These are phyloP conservation scores for Crepidodera aurea DNA, from an alignment of 2,888 invertebrate species.

Conservation along the genomic window DNA sequence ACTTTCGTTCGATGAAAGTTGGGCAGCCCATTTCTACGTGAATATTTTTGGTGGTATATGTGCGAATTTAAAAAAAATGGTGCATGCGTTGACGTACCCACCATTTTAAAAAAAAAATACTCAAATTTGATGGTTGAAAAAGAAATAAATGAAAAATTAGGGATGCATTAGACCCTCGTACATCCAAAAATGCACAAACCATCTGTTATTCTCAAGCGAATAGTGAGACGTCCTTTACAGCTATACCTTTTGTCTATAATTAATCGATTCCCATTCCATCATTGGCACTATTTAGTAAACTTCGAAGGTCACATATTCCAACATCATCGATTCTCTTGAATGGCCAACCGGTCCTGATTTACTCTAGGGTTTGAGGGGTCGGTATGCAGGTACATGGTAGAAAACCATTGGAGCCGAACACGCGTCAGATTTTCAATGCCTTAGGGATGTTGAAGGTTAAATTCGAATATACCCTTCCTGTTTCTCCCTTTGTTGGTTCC, in stretches of 20 bases:
- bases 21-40: too few relatives aligned
- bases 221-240: too few relatives aligned
- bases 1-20: too few relatives aligned
- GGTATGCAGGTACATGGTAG: constrained; percentile 10
- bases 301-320: background rate
- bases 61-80: too few relatives aligned
- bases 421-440: constrained; percentile 46
- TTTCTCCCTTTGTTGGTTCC: constrained; percentile 1
- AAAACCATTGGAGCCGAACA: constrained; percentile 41
- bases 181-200: too few relatives aligned
- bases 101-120: too few relatives aligned
- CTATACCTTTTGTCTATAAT: background rate
- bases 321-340: background rate
- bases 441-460: constrained; percentile 27
- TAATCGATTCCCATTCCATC: background rate
- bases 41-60: too few relatives aligned
- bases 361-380: constrained; percentile 12
- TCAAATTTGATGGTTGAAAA: too few relatives aligned
- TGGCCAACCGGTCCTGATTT: constrained; percentile 18
- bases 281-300: background rate
- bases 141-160: too few relatives aligned
- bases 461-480: constrained; percentile 17
- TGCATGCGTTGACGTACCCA: too few relatives aligned
- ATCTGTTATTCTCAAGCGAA: too few relatives aligned
- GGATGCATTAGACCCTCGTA: too few relatives aligned